Evolutionary conservation across 2,797 vertebrate genomes (phyloP).

Genomic region (Myiotriccus ornatus): DNA sequence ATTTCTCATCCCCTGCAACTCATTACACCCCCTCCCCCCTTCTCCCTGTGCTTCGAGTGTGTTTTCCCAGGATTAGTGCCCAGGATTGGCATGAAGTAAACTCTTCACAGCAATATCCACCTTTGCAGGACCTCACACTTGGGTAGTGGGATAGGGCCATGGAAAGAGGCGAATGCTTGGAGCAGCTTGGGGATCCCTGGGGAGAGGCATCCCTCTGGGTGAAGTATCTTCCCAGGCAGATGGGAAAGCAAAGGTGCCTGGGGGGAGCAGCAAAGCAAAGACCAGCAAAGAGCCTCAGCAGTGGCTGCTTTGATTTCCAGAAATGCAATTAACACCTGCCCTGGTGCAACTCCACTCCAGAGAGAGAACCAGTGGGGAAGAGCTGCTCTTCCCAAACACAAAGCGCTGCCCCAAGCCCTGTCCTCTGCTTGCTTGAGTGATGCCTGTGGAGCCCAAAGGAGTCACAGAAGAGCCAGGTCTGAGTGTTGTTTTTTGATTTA

Average conservation of each 20-base stretch:
- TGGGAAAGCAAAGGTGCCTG: background rate
- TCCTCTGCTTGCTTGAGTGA: background rate
- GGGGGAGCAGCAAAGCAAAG: background rate
- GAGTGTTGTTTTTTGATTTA: background rate
- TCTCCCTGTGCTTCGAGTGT: background rate
- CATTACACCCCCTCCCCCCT: background rate
- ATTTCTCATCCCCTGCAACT: background rate
- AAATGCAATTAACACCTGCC: background rate
- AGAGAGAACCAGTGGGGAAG: background rate
- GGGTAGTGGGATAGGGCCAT: fast-evolving
- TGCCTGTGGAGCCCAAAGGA: background rate
- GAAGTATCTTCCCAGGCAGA: background rate
- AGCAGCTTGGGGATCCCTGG: background rate
- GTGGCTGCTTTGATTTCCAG: conserved; percentile 5
- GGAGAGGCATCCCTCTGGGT: background rate
- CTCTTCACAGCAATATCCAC: background rate
- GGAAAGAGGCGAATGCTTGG: background rate
- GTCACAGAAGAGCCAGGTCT: background rate
- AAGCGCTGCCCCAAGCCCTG: background rate
- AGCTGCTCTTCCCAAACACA: background rate
- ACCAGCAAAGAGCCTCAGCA: background rate
- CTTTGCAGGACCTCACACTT: background rate
- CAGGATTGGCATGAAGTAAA: background rate
- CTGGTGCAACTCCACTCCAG: fast-evolving
- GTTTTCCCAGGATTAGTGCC: background rate